Conservation (phyloP, 2,113 vertebrate species). For the Eulemur macaco region DNA sequence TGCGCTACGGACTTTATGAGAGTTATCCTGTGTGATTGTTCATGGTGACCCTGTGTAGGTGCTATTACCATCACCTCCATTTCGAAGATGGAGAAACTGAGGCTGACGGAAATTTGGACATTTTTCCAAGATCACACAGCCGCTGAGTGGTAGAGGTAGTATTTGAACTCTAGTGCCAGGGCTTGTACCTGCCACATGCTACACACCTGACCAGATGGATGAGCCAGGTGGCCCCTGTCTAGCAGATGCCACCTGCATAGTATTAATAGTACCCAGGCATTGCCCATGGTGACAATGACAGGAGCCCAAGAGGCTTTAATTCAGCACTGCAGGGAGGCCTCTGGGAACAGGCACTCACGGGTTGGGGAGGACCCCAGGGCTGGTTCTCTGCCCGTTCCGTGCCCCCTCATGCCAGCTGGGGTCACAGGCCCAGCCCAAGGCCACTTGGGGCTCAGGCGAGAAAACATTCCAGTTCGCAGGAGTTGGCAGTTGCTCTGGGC, state of each 20-base stretch:
- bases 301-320: neutral
- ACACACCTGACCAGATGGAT: neutral
- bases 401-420: neutral
- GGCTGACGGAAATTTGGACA: neutral
- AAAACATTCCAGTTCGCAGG: neutral
- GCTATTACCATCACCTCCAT: neutral
- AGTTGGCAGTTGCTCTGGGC: neutral
- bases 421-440: neutral
- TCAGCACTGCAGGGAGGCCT: neutral
- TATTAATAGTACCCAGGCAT: neutral
- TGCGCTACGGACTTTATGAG: neutral
- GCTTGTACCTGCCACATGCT: neutral
- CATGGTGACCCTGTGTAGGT: rapidly evolving
- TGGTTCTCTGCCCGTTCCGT: neutral
- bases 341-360: neutral
- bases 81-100: neutral
- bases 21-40: rapidly evolving
- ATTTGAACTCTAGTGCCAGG: neutral
- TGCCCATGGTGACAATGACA: neutral
- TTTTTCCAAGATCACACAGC: neutral
- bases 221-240: neutral
- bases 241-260: neutral
- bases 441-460: neutral
- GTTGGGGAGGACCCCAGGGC: neutral
- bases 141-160: neutral